These are phyloP conservation scores for Augiades crinisus DNA, from an alignment of 2,888 invertebrate species.

Conservation along the genomic window DNA sequence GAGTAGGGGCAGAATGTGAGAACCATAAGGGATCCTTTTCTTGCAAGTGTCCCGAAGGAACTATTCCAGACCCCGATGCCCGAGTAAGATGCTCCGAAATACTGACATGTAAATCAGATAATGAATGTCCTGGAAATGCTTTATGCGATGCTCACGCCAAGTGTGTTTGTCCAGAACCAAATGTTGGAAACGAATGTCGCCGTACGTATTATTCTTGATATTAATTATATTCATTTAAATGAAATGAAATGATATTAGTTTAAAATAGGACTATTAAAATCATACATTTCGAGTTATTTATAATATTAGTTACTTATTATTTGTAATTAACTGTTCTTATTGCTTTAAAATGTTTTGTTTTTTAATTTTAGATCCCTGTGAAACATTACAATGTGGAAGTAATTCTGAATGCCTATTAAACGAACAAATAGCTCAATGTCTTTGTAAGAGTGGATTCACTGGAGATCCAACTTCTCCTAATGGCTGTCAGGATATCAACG, in stretches of 20 bases:
- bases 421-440: conserved; percentile 91
- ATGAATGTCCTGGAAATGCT: conserved; percentile 94
- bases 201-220: too few relatives aligned
- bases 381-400: conserved; percentile 90
- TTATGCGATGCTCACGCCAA: conserved; percentile 89
- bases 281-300: too few relatives aligned
- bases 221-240: too few relatives aligned
- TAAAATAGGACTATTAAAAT: too few relatives aligned
- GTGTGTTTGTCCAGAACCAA: conserved; percentile 95
- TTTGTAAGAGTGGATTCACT: conserved; percentile 91
- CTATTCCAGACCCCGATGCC: conserved; percentile 92
- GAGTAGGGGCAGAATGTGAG: conserved; percentile 89
- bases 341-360: neutral
- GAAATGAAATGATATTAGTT: too few relatives aligned
- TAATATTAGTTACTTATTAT: too few relatives aligned
- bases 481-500: conserved; percentile 94
- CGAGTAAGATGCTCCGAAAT: conserved; percentile 90
- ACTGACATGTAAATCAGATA: conserved; percentile 87
- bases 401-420: conserved; percentile 94
- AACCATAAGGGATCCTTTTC: conserved; percentile 89
- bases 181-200: conserved; percentile 94
- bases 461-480: conserved; percentile 83
- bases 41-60: conserved; percentile 91
- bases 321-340: neutral
- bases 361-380: conserved; percentile 90